Evolutionary conservation across 2,113 vertebrate species (phyloP), one percentile per base, ranked within the genome.

Genomic region (Cyphomyrus plagiostoma): DNA sequence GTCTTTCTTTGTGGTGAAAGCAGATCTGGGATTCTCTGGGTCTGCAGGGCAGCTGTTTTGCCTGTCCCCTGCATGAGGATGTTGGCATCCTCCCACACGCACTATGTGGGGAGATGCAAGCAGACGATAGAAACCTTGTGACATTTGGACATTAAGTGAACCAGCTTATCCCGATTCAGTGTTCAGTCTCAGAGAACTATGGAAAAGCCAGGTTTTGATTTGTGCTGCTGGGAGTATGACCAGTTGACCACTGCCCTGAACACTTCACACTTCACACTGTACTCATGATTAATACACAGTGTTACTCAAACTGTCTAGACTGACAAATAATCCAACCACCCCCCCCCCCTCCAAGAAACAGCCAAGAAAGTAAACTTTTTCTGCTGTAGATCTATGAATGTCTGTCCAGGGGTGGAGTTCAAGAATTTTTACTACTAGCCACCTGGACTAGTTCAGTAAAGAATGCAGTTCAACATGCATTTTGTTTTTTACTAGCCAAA

Each of bases 11-110:
- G 70, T 48, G 58, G 88, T 90, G 89, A 92, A 93, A 93, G 90
- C 90, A 91, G 92, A 89, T 87, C 52, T n/a, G 83, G 89, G 90
- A 89, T 88, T 91, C 88, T 89, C 89, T 86, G 88, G 90, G 91
- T 92, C 90, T 93, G 89, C 88, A 88, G 86, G 89, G 66, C 82
- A 80, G 48, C 89, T 95, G 93, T 94, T 95, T 95, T 93, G 94
- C 94, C 93, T 95, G 90, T 93, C 91, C 90, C 89, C 92, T 89
- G 93, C 93, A 91, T 39, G 91, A 87, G 91, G 93, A 92, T 92
- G 92, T 91, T 90, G 88, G 62, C 52, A 46, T 50, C 86, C 89
- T 89, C 92, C 83, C 1, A 56, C 88, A 83, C 49, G 88, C 52
- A 89, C 66, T 89, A 56, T 85, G 58, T 88, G 88, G 58, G 84